Evolutionary conservation across 2,888 invertebrate species (phyloP).

Genomic region (Dynastes tityus): DNA sequence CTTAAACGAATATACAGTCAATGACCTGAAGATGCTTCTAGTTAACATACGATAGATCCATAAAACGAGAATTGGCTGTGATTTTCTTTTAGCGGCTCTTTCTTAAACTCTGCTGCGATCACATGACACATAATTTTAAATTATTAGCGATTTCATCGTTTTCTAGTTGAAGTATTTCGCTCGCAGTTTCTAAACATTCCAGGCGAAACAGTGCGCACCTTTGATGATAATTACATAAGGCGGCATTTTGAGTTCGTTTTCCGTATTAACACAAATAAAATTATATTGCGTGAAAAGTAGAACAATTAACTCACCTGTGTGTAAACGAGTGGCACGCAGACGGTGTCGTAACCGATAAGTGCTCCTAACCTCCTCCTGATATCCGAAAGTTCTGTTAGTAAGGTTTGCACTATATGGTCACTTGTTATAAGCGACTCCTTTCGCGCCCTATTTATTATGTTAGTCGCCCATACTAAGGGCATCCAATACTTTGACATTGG

Average conservation of each 20-base stretch:
- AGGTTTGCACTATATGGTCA: constrained; percentile 94
- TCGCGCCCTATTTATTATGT: constrained; percentile 90
- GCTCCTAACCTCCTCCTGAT: constrained; percentile 88
- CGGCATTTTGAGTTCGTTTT: neutral
- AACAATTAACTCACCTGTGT: constrained; percentile 81
- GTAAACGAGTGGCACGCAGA: constrained; percentile 93
- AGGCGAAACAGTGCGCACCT: neutral
- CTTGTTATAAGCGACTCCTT: constrained; percentile 88
- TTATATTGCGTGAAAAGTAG: constrained; percentile 5
- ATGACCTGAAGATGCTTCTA: no score
- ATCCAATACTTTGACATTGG: constrained; percentile 96
- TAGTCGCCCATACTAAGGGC: constrained; percentile 94
- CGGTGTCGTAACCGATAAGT: constrained; percentile 92
- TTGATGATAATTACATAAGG: neutral
- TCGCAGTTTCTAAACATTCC: neutral
- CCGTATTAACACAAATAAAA: neutral
- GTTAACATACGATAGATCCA: no score
- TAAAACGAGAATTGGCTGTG: no score
- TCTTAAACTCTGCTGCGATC: no score
- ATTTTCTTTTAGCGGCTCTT: no score
- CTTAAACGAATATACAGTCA: no score
- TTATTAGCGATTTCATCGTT: constrained; percentile 1
- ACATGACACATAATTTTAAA: neutral
- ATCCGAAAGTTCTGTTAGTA: constrained; percentile 90
- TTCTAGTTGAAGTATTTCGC: neutral